phyloP scores from a whole-genome alignment of 2,888 invertebrate genomes.

The Physocephala rufipes region DNA sequence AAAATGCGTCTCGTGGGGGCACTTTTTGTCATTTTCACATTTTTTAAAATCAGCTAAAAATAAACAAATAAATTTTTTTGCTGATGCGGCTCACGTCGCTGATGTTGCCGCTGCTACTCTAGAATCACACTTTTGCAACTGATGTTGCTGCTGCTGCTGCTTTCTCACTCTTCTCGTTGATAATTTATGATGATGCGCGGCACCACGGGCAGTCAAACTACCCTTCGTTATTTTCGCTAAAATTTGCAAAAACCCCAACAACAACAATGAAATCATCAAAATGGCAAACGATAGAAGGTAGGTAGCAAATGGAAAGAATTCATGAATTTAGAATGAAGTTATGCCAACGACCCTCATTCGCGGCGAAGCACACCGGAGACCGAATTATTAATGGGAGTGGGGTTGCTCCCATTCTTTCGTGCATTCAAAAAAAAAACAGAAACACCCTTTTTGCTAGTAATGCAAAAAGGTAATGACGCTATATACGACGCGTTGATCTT shows the following conservation, averaged over 20 bases:
- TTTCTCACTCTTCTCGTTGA: slow-evolving; percentile 51
- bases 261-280: slow-evolving; percentile 32
- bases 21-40: slow-evolving; percentile 44
- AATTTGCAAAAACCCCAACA: slow-evolving; percentile 47
- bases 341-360: slow-evolving; percentile 42
- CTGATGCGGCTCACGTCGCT: too few relatives aligned
- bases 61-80: not conserved
- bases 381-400: not conserved
- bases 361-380: not conserved
- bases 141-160: not conserved
- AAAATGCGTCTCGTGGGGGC: slow-evolving; percentile 50
- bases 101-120: not conserved
- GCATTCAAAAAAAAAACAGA: slow-evolving; percentile 24
- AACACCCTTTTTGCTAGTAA: too few relatives aligned
- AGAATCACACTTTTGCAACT: too few relatives aligned
- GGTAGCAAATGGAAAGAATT: slow-evolving; percentile 51
- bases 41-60: slow-evolving; percentile 36
- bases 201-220: slow-evolving; percentile 47
- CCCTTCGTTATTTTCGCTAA: slow-evolving; percentile 19
- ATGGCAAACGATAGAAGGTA: slow-evolving; percentile 30
- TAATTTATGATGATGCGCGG: slow-evolving; percentile 58
- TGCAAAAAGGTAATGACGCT: not conserved
- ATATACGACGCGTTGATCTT: not conserved
- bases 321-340: slow-evolving; percentile 58
- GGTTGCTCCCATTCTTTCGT: slow-evolving; percentile 12